These are phyloP conservation scores for Litocranius walleri DNA, from an alignment of 2,113 vertebrate genomes.

Conservation along the genomic window DNA sequence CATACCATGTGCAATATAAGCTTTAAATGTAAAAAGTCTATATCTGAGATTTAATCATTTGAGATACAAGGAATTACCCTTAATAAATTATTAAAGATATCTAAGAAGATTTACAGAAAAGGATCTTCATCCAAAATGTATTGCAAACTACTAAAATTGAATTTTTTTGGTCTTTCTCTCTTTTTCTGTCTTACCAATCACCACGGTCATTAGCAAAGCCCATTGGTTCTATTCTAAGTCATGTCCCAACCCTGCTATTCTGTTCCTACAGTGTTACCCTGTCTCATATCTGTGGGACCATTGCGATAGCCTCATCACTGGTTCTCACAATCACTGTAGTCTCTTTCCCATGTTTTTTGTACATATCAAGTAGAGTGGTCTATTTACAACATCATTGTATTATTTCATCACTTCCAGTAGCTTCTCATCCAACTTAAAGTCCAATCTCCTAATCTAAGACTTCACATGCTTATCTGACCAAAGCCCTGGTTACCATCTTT, in stretches of 20 bases:
- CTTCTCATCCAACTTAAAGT: neutral
- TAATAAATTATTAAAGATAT: neutral
- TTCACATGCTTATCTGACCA: neutral
- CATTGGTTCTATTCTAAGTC: neutral
- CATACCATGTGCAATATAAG: neutral
- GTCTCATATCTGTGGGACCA: no score
- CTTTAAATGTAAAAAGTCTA: no score
- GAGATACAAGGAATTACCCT: neutral
- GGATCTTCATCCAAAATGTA: neutral
- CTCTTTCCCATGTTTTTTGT: neutral
- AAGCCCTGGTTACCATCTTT: neutral
- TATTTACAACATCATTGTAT: neutral
- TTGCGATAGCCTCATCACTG: neutral
- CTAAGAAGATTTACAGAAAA: neutral
- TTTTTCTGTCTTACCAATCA: neutral
- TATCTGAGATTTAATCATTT: neutral
- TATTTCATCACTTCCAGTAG: neutral
- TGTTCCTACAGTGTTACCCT: neutral
- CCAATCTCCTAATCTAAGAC: neutral
- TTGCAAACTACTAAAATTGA: neutral
- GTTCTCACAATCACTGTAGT: neutral
- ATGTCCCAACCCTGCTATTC: neutral
- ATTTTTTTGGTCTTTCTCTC: neutral
- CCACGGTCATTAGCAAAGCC: fast-evolving
- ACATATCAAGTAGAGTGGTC: neutral